Percentiles rank a stretch among this genome's conserved stretches.
Evolutionary conservation across 2,797 vertebrate species (phyloP).

Genomic region (Eutrigla gurnardus): DNA sequence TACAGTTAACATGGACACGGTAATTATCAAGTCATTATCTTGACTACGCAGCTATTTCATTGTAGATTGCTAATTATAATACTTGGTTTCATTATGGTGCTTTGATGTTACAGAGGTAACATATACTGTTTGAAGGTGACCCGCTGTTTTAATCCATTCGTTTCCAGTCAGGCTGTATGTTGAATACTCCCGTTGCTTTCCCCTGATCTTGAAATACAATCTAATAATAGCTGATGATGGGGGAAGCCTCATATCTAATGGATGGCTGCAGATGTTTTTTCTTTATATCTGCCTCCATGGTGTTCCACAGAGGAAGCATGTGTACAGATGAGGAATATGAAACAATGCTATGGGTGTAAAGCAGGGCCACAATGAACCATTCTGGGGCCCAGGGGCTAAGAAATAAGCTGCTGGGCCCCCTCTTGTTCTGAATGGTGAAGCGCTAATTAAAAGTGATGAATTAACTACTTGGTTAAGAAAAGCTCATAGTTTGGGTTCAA

Average conservation of each 20-base stretch:
- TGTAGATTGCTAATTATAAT: constrained; percentile 45
- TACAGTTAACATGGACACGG: not conserved
- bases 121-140: constrained; percentile 27
- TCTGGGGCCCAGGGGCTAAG: not conserved
- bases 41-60: constrained; percentile 28
- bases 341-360: constrained; percentile 1
- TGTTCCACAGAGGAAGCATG: constrained; percentile 18
- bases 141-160: constrained; percentile 11
- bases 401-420: not conserved
- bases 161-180: constrained; percentile 2
- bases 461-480: no score
- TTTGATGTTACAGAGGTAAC: constrained; percentile 50
- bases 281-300: constrained; percentile 11
- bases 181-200: constrained; percentile 1
- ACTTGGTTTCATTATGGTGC: not conserved
- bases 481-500: no score
- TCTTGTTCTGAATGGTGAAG: no score
- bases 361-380: not conserved
- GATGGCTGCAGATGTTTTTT: constrained; percentile 9
- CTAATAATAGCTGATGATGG: constrained; percentile 8
- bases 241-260: constrained; percentile 24
- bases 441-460: no score
- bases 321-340: constrained; percentile 16
- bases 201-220: constrained; percentile 7
- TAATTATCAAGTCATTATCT: constrained; percentile 12